These are phyloP conservation scores for Monopis laevigella DNA, from an alignment of 2,888 invertebrate genomes.

Conservation along the genomic window DNA sequence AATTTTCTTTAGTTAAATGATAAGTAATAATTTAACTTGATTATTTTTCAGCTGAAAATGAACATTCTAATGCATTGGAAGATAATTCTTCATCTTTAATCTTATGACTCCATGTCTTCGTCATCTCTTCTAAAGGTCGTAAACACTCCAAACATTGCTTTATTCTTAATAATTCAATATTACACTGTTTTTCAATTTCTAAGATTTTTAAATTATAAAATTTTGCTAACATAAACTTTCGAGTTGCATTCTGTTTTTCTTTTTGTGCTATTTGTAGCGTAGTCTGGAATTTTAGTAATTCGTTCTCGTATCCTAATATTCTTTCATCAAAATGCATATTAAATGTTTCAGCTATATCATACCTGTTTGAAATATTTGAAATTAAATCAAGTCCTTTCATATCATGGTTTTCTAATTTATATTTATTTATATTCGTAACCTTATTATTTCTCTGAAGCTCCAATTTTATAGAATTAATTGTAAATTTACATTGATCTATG, in stretches of 20 bases:
- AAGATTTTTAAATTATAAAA: slow-evolving; percentile 49
- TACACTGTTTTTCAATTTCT: slow-evolving; percentile 60
- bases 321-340: slow-evolving; percentile 37
- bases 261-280: slow-evolving; percentile 53
- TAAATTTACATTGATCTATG: slow-evolving; percentile 44
- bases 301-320: slow-evolving; percentile 53
- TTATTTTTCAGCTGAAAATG: too few relatives aligned
- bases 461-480: slow-evolving; percentile 46
- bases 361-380: too few relatives aligned
- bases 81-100: slow-evolving; percentile 26
- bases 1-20: background rate
- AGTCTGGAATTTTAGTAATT: slow-evolving; percentile 51
- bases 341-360: too few relatives aligned
- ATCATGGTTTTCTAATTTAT: too few relatives aligned
- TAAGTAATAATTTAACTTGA: too few relatives aligned
- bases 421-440: too few relatives aligned
- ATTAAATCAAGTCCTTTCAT: too few relatives aligned
- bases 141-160: slow-evolving; percentile 57
- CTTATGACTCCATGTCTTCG: slow-evolving; percentile 42
- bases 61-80: background rate
- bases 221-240: slow-evolving; percentile 57
- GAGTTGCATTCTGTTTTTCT: slow-evolving; percentile 55
- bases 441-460: slow-evolving; percentile 48
- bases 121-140: slow-evolving; percentile 49
- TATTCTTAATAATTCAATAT: slow-evolving; percentile 49